Conservation (phyloP, 2,888 invertebrate species). For the Lapara coniferarum region DNA sequence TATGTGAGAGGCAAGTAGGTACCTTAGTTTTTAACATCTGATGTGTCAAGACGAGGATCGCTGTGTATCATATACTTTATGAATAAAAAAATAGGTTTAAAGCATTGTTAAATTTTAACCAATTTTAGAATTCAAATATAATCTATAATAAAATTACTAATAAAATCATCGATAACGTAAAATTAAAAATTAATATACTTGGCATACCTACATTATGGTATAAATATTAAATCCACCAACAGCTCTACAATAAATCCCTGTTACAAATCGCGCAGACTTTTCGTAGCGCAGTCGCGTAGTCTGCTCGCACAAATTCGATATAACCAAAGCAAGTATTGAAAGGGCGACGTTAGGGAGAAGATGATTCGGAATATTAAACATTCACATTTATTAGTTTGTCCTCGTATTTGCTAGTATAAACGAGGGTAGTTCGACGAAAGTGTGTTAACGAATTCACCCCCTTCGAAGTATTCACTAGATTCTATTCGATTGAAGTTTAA, state of each 20-base stretch:
- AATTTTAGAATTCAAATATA: too few relatives aligned
- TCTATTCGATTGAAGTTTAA: constrained; percentile 30
- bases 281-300: background rate
- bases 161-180: background rate
- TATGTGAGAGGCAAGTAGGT: too few relatives aligned
- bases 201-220: too few relatives aligned
- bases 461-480: constrained; percentile 68
- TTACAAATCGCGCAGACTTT: constrained; percentile 2
- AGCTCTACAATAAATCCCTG: background rate
- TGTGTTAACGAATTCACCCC: constrained; percentile 77
- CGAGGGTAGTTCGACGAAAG: constrained; percentile 77
- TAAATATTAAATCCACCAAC: too few relatives aligned
- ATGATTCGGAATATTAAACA: constrained; percentile 82
- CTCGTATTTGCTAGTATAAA: constrained; percentile 78
- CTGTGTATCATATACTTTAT: too few relatives aligned
- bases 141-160: too few relatives aligned
- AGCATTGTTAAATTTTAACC: too few relatives aligned
- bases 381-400: constrained; percentile 83
- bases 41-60: too few relatives aligned
- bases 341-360: constrained; percentile 53
- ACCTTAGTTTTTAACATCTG: too few relatives aligned
- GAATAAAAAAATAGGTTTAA: too few relatives aligned
- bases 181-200: background rate
- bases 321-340: constrained; percentile 78
- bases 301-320: constrained; percentile 55